A percentile compares a stretch with the other conserved stretches of the same genome.
Evolutionary conservation across 2,888 invertebrate species (phyloP).

Genomic region (Pollenia griseotomentosa): DNA sequence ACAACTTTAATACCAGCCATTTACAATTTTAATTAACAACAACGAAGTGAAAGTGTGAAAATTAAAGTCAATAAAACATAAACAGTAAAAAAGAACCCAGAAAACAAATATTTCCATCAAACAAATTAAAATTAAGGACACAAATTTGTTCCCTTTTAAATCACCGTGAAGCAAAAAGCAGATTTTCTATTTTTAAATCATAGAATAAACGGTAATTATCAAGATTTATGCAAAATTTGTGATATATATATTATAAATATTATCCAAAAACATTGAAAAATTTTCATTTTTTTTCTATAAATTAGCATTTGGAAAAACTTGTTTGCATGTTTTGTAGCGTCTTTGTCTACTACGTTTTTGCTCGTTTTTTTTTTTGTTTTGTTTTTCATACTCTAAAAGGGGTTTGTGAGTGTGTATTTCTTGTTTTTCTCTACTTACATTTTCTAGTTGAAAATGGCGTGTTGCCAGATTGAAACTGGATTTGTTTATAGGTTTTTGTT

Average conservation of each 20-base stretch:
- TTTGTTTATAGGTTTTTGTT: not conserved
- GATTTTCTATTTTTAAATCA: too few relatives aligned
- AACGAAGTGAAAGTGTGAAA: conserved; percentile 67
- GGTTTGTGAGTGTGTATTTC: not conserved
- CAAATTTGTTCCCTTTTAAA: too few relatives aligned
- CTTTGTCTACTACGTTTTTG: conserved; percentile 46
- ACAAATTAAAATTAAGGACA: too few relatives aligned
- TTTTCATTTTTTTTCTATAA: conserved; percentile 16
- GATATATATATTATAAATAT: too few relatives aligned
- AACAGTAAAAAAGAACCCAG: not conserved
- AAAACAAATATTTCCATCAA: not conserved
- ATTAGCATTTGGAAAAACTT: conserved; percentile 66
- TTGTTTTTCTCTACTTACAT: conserved; percentile 51
- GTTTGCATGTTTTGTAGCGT: conserved; percentile 61
- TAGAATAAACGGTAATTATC: too few relatives aligned
- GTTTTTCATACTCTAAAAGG: not conserved
- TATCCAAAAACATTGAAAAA: not conserved
- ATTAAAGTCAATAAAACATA: conserved; percentile 20
- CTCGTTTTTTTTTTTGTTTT: not conserved
- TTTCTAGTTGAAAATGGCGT: conserved; percentile 47
- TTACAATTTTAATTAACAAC: conserved; percentile 20
- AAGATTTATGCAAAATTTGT: not conserved
- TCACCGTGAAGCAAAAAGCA: too few relatives aligned
- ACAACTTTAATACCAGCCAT: conserved; percentile 6
- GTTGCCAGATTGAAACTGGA: conserved; percentile 45